phyloP scores from a whole-genome alignment of 1,140 invertebrate genomes.

The Camponotus pennsylvanicus region DNA sequence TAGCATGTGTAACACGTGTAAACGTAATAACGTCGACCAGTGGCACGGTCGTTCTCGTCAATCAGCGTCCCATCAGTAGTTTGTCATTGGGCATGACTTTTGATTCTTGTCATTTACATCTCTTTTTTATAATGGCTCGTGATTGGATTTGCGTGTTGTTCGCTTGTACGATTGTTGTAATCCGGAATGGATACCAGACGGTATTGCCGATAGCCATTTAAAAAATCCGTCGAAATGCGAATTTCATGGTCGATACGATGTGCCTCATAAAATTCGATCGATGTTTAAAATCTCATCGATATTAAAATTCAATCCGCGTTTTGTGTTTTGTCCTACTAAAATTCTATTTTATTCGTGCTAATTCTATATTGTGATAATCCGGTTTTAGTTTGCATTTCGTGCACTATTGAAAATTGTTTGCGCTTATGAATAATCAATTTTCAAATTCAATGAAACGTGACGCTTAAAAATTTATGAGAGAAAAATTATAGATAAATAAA shows the following conservation, averaged over 20 bases:
- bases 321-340: slow-evolving; percentile 21
- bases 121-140: slow-evolving; percentile 44
- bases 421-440: slow-evolving; percentile 6
- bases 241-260: slow-evolving; percentile 51
- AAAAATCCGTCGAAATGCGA: slow-evolving; percentile 23
- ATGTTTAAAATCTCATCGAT: slow-evolving; percentile 62
- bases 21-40: slow-evolving; percentile 58
- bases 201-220: slow-evolving; percentile 4
- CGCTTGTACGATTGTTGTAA: slow-evolving; percentile 39
- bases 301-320: slow-evolving; percentile 47
- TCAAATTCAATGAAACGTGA: background rate
- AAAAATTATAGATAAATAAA: background rate
- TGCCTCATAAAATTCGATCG: slow-evolving; percentile 44
- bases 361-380: too few species aligned
- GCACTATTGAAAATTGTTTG: slow-evolving; percentile 19
- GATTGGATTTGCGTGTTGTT: slow-evolving; percentile 27
- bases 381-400: background rate
- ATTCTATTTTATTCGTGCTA: slow-evolving; percentile 16
- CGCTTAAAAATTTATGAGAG: background rate
- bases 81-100: slow-evolving; percentile 57
- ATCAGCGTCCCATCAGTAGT: slow-evolving; percentile 53
- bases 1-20: slow-evolving; percentile 54
- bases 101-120: slow-evolving; percentile 46
- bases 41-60: slow-evolving; percentile 48
- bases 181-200: background rate